Conservation (phyloP, 1,140 invertebrate species). For the Chelonus insularis region DNA sequence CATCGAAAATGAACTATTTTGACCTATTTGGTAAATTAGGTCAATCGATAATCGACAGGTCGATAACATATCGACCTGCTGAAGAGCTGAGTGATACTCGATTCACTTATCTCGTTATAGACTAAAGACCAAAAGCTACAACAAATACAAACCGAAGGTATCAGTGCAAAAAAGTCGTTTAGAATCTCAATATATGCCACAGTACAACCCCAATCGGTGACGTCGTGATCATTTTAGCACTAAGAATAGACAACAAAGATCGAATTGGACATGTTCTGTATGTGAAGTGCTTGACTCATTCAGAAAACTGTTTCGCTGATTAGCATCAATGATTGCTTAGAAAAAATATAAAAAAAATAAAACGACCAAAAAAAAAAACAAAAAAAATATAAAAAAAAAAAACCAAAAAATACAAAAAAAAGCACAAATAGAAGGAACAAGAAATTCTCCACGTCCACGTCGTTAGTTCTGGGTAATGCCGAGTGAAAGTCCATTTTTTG, state of each 20-base stretch:
- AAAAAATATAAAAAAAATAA: slow-evolving; percentile 5
- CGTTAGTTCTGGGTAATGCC: slow-evolving; percentile 11
- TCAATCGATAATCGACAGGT: too few species aligned
- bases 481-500: slow-evolving; percentile 6
- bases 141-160: slow-evolving; percentile 7
- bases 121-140: too few species aligned
- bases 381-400: slow-evolving; percentile 11
- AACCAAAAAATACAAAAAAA: background rate
- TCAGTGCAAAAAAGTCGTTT: slow-evolving; percentile 11
- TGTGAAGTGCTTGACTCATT: slow-evolving; percentile 18
- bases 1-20: too few species aligned
- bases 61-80: too few species aligned
- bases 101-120: too few species aligned
- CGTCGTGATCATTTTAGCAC: slow-evolving; percentile 17
- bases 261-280: slow-evolving; percentile 8
- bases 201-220: slow-evolving; percentile 9
- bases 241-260: slow-evolving; percentile 13
- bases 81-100: too few species aligned
- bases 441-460: slow-evolving; percentile 11
- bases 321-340: slow-evolving; percentile 8
- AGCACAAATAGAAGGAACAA: slow-evolving; percentile 4
- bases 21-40: too few species aligned
- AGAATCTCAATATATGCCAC: slow-evolving; percentile 15
- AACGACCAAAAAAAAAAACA: background rate
- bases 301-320: slow-evolving; percentile 18